Conservation (phyloP, 2,888 invertebrate genomes). For the Orthonychiurus folsomi region DNA sequence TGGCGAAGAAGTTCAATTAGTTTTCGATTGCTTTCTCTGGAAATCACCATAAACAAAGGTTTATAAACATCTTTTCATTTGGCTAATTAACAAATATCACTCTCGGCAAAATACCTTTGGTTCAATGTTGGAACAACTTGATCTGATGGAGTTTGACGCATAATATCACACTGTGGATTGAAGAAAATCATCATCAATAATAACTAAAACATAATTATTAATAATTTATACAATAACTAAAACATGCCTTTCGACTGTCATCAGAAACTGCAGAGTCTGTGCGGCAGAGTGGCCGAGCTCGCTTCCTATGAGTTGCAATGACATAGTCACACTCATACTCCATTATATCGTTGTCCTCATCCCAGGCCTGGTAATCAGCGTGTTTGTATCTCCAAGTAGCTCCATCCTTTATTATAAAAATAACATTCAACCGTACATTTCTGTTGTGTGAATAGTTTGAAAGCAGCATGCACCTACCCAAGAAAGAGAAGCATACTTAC, state of each 20-base stretch:
- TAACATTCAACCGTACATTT: too few species aligned
- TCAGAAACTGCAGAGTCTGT: neutral
- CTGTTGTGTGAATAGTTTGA: too few species aligned
- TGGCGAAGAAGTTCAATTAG: constrained; percentile 39
- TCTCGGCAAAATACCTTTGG: constrained; percentile 25
- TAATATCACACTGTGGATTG: constrained; percentile 28
- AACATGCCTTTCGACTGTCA: neutral
- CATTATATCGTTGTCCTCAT: constrained; percentile 69
- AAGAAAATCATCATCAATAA: constrained; percentile 5
- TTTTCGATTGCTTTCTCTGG: constrained; percentile 39
- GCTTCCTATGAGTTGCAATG: constrained; percentile 66
- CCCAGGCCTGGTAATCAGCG: constrained; percentile 79
- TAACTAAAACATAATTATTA: too few species aligned
- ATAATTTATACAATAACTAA: too few species aligned
- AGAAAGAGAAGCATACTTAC: too few species aligned
- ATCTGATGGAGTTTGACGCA: constrained; percentile 25
- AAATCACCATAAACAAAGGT: constrained; percentile 12
- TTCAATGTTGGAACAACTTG: constrained; percentile 39
- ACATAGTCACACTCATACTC: constrained; percentile 78
- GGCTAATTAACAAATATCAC: neutral
- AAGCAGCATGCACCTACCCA: too few species aligned
- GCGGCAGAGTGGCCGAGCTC: neutral
- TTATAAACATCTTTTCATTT: constrained; percentile 11
- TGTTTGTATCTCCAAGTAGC: constrained; percentile 62
- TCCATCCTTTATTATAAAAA: constrained; percentile 37